Evolutionary conservation across 2,113 vertebrate genomes (phyloP).

Genomic region (Ictidomys tridecemlineatus): DNA sequence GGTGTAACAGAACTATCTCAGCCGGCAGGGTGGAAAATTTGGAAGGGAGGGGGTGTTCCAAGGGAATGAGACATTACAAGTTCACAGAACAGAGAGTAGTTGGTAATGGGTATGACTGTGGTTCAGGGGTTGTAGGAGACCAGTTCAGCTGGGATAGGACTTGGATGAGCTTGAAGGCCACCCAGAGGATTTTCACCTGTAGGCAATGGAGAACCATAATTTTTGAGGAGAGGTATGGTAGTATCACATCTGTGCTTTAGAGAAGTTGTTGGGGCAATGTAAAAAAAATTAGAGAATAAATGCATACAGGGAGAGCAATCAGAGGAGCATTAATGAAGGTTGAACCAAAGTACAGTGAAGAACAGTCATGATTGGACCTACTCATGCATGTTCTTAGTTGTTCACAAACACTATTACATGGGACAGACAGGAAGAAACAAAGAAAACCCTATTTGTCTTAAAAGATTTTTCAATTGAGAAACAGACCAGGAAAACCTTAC

Average conservation of each 20-base stretch:
- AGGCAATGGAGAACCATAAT: not conserved
- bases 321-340: not conserved
- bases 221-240: not conserved
- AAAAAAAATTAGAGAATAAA: not conserved
- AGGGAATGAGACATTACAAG: not conserved
- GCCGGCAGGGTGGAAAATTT: not conserved
- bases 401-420: not conserved
- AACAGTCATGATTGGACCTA: not conserved
- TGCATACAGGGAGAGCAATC: not conserved
- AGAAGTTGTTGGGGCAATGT: not conserved
- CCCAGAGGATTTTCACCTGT: not conserved
- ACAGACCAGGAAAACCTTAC: not conserved
- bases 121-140: not conserved
- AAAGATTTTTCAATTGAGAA: conserved; percentile 25
- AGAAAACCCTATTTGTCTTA: conserved; percentile 6
- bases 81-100: not conserved
- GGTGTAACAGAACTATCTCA: not conserved
- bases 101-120: not conserved
- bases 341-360: not conserved
- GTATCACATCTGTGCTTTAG: not conserved
- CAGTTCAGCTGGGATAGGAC: not conserved
- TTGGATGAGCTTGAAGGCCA: conserved; percentile 1
- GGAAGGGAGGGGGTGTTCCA: not conserved
- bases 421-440: not conserved
- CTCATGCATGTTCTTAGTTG: not conserved